Base-by-base conservation (phyloP, 1,140 invertebrate genomes). In the Dendroctonus valens region DNA sequence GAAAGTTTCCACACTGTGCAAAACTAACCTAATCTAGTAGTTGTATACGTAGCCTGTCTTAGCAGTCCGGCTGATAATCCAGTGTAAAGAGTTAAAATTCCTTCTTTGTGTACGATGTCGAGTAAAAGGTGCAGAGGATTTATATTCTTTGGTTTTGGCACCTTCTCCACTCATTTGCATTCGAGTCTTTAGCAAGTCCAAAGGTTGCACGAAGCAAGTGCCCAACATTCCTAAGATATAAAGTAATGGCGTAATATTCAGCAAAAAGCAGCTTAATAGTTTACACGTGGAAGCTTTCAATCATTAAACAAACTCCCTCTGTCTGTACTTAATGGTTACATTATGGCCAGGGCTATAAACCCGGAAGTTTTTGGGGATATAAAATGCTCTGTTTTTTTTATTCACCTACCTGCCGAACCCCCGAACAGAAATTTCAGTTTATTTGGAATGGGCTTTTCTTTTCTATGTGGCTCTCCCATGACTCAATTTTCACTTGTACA, bases 41-140 rank as follows among this genome's bases (percentile, higher is more conserved):
- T 99, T 7, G 97, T 99, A 78, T 99, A 99, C 0, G 97, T 97
- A 1, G 97, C 97, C 79, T 99, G 97, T 67, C 97, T 80, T 6
- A 99, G 79, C 2, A 99, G 79, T 11, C 90, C 91, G 52, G 92
- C 92, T 0, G 91, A 91, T 2, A 94, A 80, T 3, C 96, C 97
- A 58, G 89, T 87, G 78, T 99, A 99, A 49, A 99, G 80, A 0
- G 89, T 89, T 39, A 90, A 75, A 3, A 97, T 69, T 0, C 97
- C 97, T 80, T 99, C 97, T 72, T 91, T 91, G 71, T 85, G 87
- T 2, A 97, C 71, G 52, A 99, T 94, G 40, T 81, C 79, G 51
- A 79, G 78, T 11, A 93, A 75, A n/a, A 85, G 86, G 77, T 91
- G 86, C 39, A 90, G 88, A 91, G 9, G 87, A 90, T 71, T 86